Evolutionary conservation across 1,140 invertebrate species (phyloP).

Genomic region (Brachionus calyciflorus): DNA sequence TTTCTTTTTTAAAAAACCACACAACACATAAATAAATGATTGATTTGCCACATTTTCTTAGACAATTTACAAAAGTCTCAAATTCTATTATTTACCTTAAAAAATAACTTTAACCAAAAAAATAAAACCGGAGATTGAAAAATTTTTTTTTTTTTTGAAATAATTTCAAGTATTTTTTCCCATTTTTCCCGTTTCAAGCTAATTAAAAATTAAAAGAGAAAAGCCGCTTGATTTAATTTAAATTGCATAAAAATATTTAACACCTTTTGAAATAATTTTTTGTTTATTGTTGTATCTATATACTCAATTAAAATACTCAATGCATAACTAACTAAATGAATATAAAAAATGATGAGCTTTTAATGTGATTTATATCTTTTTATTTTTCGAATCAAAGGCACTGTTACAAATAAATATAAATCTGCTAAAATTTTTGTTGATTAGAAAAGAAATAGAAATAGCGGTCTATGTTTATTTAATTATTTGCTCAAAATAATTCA

Average conservation of each 20-base stretch:
- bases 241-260: slow-evolving; percentile 28
- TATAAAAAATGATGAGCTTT: not conserved
- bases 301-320: slow-evolving; percentile 12
- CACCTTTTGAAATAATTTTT: slow-evolving; percentile 40
- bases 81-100: slow-evolving; percentile 9
- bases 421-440: not conserved
- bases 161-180: slow-evolving; percentile 23
- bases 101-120: no score
- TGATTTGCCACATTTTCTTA: slow-evolving; percentile 40
- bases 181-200: no score
- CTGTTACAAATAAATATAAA: slow-evolving; percentile 39
- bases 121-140: not conserved
- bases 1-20: no score
- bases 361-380: slow-evolving; percentile 9
- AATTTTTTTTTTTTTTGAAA: not conserved
- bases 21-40: not conserved
- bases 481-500: not conserved
- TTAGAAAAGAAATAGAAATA: no score
- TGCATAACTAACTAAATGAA: not conserved
- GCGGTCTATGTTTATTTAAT: not conserved
- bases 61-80: slow-evolving; percentile 31
- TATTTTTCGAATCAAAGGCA: slow-evolving; percentile 18
- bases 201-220: not conserved
- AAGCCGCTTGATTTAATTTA: not conserved
- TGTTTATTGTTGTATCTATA: no score